phyloP scores from a whole-genome alignment of 2,113 vertebrate genomes.

The Nibea coibor region DNA sequence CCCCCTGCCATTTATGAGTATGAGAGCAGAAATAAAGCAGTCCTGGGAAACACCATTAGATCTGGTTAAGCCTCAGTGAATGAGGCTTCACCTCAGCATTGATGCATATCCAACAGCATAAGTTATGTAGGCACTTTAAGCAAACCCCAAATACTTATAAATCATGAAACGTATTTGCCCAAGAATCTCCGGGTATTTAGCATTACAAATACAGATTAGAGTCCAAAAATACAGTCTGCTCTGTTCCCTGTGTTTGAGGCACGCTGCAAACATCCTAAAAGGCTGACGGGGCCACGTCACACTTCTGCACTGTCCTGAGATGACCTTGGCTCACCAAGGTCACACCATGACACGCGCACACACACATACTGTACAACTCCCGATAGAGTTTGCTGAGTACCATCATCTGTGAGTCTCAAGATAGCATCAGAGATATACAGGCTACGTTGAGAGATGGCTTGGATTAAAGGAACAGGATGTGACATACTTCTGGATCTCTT shows the following conservation, averaged over 20 bases:
- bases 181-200: conserved; percentile 31
- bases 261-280: conserved; percentile 24
- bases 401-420: background rate
- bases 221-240: conserved; percentile 18
- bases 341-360: conserved; percentile 31
- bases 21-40: conserved; percentile 42
- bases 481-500: conserved; percentile 88
- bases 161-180: conserved; percentile 33
- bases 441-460: background rate
- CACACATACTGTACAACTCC: conserved; percentile 6
- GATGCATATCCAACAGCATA: conserved; percentile 15
- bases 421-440: background rate
- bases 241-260: conserved; percentile 18
- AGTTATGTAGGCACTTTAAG: conserved; percentile 41
- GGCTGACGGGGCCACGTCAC: conserved; percentile 11
- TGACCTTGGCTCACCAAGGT: conserved; percentile 50
- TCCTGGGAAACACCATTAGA: conserved; percentile 49
- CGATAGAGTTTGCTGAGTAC: conserved; percentile 1
- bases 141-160: conserved; percentile 42
- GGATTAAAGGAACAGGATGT: background rate
- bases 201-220: conserved; percentile 36
- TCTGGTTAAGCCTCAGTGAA: conserved; percentile 38
- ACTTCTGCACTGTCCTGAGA: conserved; percentile 57
- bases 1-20: conserved; percentile 18
- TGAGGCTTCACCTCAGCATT: conserved; percentile 27